A percentile compares a stretch with the other conserved stretches of the same genome.
Conservation (phyloP, 2,113 vertebrate species). For the Cepphus grylle region DNA sequence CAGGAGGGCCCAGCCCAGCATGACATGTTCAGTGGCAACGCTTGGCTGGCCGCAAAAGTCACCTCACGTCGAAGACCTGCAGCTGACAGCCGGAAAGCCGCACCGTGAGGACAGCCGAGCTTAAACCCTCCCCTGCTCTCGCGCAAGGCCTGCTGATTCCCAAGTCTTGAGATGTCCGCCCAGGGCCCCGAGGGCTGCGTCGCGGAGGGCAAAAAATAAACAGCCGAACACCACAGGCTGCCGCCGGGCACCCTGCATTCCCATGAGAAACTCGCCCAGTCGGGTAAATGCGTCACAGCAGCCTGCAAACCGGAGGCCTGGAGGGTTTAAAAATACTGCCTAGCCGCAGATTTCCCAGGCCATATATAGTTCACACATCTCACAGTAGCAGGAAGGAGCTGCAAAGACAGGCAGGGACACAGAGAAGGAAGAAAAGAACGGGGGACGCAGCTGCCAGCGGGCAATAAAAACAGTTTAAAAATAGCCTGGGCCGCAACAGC, state of each 20-base stretch:
- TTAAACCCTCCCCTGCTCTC: background rate
- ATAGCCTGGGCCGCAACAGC: slow-evolving; percentile 54
- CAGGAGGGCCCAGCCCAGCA: background rate
- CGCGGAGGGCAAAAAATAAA: background rate
- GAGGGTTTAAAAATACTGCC: slow-evolving; percentile 72
- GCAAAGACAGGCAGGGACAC: slow-evolving; percentile 43
- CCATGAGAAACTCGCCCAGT: slow-evolving; percentile 79
- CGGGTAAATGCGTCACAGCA: slow-evolving; percentile 58
- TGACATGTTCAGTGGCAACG: fast-evolving
- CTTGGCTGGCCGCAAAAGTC: background rate
- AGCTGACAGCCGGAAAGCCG: background rate
- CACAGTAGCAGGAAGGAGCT: slow-evolving; percentile 54
- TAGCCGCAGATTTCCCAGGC: slow-evolving; percentile 75
- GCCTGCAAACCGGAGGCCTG: slow-evolving; percentile 53
- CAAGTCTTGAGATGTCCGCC: background rate
- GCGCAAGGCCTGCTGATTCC: background rate
- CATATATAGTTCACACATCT: slow-evolving; percentile 73
- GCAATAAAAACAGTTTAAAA: slow-evolving; percentile 65
- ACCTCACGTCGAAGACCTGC: background rate
- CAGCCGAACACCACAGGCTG: background rate
- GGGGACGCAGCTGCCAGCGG: background rate
- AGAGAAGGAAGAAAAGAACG: slow-evolving; percentile 30
- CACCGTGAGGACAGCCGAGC: background rate
- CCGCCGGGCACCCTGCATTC: slow-evolving; percentile 66
- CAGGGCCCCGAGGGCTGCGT: background rate